Base-by-base conservation (phyloP, 1,140 invertebrate genomes). In the Harpegnathos saltator region DNA sequence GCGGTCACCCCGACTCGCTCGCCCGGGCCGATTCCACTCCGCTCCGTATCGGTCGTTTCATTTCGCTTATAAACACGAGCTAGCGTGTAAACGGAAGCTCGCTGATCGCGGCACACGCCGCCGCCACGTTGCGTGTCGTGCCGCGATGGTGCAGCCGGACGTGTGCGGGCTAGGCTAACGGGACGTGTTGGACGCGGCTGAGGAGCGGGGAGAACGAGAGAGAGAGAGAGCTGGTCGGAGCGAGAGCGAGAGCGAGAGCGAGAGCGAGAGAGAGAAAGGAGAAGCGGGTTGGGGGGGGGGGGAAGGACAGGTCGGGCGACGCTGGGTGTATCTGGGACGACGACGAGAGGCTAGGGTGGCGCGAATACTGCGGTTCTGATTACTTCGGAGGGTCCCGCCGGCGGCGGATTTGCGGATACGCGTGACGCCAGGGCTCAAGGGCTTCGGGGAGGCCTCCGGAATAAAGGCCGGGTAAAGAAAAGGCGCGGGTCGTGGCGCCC, bases 291-390 rank as follows among this genome's bases (percentile, higher is more conserved):
- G 19, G 54, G 1, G 7, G 48, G 19, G 22, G 19, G 14, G 19
- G 19, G 15, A 3, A 24, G 38, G 33, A 58, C 63, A 26, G 62
- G 38, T 44, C 11, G 38, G 14, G 19, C 3, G 54, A 56, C 54
- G n/a, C n/a, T 22, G 44, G 59, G 26, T 48, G 59, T 75, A 33
- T 63, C n/a, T 69, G 52, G 17, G 22, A 68, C 44, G 58, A 75
- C 24, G 59, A 61, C 56, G 19, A 19, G 33, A 59, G 65, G 12
- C n/a, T 1, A 22, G 52, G 33, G 26, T 29, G 52, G 33, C 65
- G 61, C 50, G 75, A 78, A 69, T 56, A 69, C 62, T n/a, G 65
- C 52, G 54, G 52, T 80, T 69, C 65, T 80, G 75, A 80, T 80
- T 80, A 80, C 75, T 80, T 59, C 52, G 75, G 75, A 71, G 65